These are phyloP conservation scores for Myodes glareolus DNA, from an alignment of 2,113 vertebrate genomes.

Conservation along the genomic window DNA sequence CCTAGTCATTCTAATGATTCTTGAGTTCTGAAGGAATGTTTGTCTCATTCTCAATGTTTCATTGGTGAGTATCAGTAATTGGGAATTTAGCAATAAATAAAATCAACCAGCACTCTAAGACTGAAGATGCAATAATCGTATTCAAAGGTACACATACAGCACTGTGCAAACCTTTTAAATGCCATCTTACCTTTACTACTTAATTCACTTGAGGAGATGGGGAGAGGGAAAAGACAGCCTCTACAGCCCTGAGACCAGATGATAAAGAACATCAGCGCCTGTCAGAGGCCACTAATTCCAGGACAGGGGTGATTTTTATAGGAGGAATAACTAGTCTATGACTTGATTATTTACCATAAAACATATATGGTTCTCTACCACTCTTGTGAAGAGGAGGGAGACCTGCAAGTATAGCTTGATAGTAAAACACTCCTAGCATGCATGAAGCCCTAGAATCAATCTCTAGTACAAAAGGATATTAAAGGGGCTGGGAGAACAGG, in stretches of 20 bases:
- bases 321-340: background rate
- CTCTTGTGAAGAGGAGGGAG: background rate
- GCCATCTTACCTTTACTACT: constrained; percentile 12
- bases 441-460: background rate
- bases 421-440: too few relatives aligned
- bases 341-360: background rate
- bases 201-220: background rate
- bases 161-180: background rate
- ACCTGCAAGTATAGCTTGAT: background rate
- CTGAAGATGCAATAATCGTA: constrained; percentile 52
- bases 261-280: background rate
- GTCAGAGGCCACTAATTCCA: background rate
- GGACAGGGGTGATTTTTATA: background rate
- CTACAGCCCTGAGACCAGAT: background rate
- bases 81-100: constrained; percentile 73
- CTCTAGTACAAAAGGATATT: background rate
- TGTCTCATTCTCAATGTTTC: constrained; percentile 37
- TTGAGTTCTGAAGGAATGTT: constrained; percentile 61
- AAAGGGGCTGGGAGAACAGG: background rate
- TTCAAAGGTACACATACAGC: constrained; percentile 11
- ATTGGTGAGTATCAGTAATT: constrained; percentile 63
- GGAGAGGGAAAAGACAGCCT: background rate
- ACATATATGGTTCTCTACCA: background rate
- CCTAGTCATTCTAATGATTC: constrained; percentile 63
- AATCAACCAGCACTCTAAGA: constrained; percentile 48